These are phyloP conservation scores for Labeo catla DNA, from an alignment of 2,113 vertebrate genomes.

Conservation along the genomic window DNA sequence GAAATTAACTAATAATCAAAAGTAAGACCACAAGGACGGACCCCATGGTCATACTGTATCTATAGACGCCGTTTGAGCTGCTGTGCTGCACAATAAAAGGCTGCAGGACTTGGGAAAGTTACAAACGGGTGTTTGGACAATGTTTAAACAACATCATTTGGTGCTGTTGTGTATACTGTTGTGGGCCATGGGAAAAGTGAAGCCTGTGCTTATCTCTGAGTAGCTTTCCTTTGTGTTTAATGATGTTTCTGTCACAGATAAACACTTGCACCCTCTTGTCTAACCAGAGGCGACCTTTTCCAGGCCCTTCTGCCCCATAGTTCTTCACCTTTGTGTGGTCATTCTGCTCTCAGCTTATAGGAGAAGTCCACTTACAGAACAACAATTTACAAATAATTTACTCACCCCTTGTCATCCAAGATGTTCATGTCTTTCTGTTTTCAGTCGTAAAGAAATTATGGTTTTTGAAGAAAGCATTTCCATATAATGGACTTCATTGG, in stretches of 20 bases:
- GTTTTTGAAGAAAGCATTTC: too few species aligned
- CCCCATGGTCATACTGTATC: background rate
- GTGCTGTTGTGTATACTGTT: background rate
- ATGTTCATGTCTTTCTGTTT: too few species aligned
- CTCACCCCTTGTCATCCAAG: too few species aligned
- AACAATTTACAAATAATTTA: too few species aligned
- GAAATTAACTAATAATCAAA: background rate
- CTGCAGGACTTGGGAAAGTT: background rate
- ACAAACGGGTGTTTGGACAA: background rate
- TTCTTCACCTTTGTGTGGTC: background rate
- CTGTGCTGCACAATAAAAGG: background rate
- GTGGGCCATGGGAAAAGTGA: background rate
- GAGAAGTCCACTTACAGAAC: too few species aligned
- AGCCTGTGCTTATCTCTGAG: background rate
- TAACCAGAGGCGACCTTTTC: conserved; percentile 3
- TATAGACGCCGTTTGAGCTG: background rate
- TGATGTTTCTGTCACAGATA: conserved; percentile 25
- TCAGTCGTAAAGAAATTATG: too few species aligned
- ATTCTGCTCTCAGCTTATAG: background rate
- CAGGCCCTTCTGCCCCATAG: background rate
- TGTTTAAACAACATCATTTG: background rate
- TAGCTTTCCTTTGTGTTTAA: background rate
- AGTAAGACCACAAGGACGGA: background rate
- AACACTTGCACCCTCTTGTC: background rate
- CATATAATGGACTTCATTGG: too few species aligned